Base-by-base conservation (phyloP, 2,797 vertebrate species). In the Ficedula albicollis region DNA sequence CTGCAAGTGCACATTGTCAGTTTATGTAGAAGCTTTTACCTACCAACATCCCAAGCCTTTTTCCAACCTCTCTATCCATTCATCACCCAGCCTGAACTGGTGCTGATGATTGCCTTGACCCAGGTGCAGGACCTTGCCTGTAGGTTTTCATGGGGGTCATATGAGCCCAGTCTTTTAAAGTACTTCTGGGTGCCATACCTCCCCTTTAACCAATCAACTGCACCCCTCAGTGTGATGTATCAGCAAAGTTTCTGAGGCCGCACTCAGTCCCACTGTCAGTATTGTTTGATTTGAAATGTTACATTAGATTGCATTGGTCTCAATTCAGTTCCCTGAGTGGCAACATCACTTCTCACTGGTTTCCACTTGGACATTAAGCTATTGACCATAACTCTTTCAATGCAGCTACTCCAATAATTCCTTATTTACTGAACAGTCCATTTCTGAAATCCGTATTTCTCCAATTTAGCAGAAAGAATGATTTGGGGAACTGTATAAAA, bases 361-460 rank as follows among this genome's bases (percentile, higher is more conserved):
- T 62, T 62, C 13, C 5, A 30, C 7, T 46, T 30, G 30, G 15
- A 36, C 16, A 26, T 1, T 62, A 34, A 54, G 10, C 32, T 5
- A 13, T 13, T 55, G 34, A 36, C 27, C 0, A 0, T 16, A 46
- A 64, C 10, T 11, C 46, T 32, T 51, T 66, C 16, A 39, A 72
- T 32, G 7, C 0, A 3, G 8, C 3, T 21, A 26, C 15, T 20
- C 26, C 3, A 3, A 7, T 16, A 49, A 49, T 73, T 73, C 11
- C 17, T 54, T 54, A 52, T n/a, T 16, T 23, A 39, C 10, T 26
- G 5, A 46, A 12, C 2, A 52, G 38, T 72, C 10, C 5, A 14
- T 2, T 23, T 18, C 9, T 39, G 15, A 83, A 63, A 68, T 38
- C 34, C 25, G 5, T 25, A 25, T 29, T 10, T 69, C 12, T 32